phyloP scores from a whole-genome alignment of 64 coral and sea anemone genomes.

The Stichodactyla helianthus region DNA sequence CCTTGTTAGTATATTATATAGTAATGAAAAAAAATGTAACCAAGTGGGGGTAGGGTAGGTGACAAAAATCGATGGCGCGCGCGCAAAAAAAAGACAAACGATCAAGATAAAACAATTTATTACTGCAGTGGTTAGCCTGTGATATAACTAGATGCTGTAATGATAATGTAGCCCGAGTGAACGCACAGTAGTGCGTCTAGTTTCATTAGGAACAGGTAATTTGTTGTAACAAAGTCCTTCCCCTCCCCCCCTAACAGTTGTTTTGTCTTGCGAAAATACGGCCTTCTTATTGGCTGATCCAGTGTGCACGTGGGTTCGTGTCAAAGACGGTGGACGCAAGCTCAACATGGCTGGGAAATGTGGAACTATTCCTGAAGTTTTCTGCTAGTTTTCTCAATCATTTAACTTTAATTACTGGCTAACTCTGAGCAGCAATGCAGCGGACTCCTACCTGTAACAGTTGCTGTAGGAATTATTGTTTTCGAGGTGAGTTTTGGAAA shows the following conservation, averaged over 20 bases:
- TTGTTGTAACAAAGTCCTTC: not conserved
- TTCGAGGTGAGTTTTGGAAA: conserved; percentile 52
- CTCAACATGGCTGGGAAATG: not conserved
- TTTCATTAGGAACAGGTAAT: too few species aligned
- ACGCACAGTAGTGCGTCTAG: too few species aligned
- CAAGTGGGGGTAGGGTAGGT: too few species aligned
- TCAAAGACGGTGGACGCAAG: not conserved
- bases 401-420: not conserved
- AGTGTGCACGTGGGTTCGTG: not conserved
- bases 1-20: too few species aligned
- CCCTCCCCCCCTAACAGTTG: not conserved
- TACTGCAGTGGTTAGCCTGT: too few species aligned
- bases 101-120: too few species aligned
- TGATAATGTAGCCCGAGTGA: too few species aligned
- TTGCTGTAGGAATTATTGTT: conserved; percentile 72
- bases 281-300: not conserved
- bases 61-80: too few species aligned
- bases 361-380: not conserved
- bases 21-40: too few species aligned
- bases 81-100: too few species aligned
- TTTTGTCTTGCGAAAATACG: not conserved
- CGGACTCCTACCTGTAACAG: conserved; percentile 79
- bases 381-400: not conserved
- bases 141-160: too few species aligned
- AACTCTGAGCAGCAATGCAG: conserved; percentile 36